phyloP scores from a whole-genome alignment of 1,140 invertebrate genomes.

The Ridgeia piscesae region DNA sequence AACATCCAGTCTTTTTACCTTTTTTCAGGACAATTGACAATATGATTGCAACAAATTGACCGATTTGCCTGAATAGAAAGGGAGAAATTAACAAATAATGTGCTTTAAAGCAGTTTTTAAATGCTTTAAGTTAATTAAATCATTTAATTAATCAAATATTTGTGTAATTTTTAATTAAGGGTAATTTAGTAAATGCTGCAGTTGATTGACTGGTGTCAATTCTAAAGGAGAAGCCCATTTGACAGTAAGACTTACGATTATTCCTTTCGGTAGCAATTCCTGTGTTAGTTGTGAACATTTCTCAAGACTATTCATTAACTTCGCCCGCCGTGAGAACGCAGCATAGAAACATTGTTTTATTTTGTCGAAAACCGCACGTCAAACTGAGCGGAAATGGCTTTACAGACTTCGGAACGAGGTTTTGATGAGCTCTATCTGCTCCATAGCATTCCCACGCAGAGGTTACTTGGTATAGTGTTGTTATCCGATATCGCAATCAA shows the following conservation, averaged over 20 bases:
- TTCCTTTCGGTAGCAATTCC: not conserved
- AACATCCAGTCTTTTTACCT: not conserved
- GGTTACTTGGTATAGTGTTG: not conserved
- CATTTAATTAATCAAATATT: too few relatives aligned
- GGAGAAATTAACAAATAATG: not conserved
- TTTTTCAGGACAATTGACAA: not conserved
- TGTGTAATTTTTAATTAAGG: too few relatives aligned
- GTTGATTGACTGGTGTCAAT: too few relatives aligned
- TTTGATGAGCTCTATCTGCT: constrained; percentile 4
- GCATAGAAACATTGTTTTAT: constrained; percentile 16
- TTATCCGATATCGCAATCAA: not conserved
- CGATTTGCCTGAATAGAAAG: not conserved
- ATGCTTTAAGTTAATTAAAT: too few relatives aligned
- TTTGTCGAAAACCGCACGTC: constrained; percentile 27
- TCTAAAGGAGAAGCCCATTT: too few relatives aligned
- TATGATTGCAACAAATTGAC: not conserved
- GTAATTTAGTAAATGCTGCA: too few relatives aligned
- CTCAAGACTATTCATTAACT: constrained; percentile 16
- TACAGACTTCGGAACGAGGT: not conserved
- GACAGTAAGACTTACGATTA: not conserved
- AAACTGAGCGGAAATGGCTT: constrained; percentile 32
- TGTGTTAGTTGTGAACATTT: not conserved
- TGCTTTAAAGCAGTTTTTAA: too few relatives aligned
- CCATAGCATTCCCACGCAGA: not conserved
- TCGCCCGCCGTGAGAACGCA: constrained; percentile 1